Evolutionary conservation across 1,140 invertebrate genomes (phyloP), one percentile per base, ranked within the genome.

Genomic region (Drosophila truncata): DNA sequence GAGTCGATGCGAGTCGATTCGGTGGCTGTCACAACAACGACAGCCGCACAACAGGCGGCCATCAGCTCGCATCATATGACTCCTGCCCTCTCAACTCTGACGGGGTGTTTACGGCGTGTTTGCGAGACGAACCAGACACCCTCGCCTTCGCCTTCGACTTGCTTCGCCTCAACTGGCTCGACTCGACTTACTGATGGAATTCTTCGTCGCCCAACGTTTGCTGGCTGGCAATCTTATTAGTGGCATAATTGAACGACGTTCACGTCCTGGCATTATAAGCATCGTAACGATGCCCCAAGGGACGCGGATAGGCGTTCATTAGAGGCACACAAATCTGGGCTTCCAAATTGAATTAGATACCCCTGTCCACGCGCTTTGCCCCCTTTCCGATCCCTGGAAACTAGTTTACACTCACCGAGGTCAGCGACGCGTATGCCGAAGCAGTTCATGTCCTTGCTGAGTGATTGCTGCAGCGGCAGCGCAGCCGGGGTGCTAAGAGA

Each of bases 361-460:
- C 46, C 46, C 58, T 18, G 33, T 47, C 44, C 25, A 5, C 18
- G n/a, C 20, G 14, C 6, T 11, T 18, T 14, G 25, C 42, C 11
- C n/a, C n/a, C n/a, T n/a, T n/a, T n/a, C n/a, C 27, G 33, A 27
- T 10, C 59, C 44, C 44, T n/a, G 29, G 11, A 44, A 52, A 42
- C 33, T 63, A 49, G 57, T 39, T 31, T 41, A 6, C 52, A 93
- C 94, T 94, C 91, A 95, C 95, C 94, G 69, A 95, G 90, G 84
- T 95, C 94, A 64, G 94, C 90, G 92, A 92, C 70, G 92, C 93
- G 90, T 93, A 93, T 91, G 93, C 94, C 91, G 47, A 91, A 93
- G 71, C 91, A 91, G 74, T 93, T 93, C 70, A 93, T 77, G 64
- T 93, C 92, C 77, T 93, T 92, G 75, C 85, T 92, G 37, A 92